These are phyloP conservation scores for Oeneis ivallda DNA, from an alignment of 2,888 invertebrate genomes.

Conservation along the genomic window DNA sequence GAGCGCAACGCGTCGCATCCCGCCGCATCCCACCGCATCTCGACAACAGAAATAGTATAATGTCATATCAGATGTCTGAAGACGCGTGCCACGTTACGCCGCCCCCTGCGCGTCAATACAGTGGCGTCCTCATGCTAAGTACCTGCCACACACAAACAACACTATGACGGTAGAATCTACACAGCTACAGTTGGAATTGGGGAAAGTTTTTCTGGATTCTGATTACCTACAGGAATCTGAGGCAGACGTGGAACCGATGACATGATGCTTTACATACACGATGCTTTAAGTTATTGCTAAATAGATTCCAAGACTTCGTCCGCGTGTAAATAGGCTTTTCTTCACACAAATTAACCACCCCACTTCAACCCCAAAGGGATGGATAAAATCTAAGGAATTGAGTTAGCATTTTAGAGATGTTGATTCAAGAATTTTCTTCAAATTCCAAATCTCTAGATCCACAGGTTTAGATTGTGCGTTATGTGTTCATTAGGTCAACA, in stretches of 20 bases:
- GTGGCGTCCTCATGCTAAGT: slow-evolving; percentile 10
- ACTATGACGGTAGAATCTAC: slow-evolving; percentile 9
- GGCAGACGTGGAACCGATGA: neutral
- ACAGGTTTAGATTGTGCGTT: too few relatives aligned
- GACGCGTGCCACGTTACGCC: slow-evolving; percentile 55
- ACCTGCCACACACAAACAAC: neutral
- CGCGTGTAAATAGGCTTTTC: too few relatives aligned
- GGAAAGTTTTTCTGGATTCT: neutral
- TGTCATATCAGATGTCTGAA: slow-evolving; percentile 73
- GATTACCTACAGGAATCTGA: neutral
- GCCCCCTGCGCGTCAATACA: slow-evolving; percentile 25
- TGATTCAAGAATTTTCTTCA: too few relatives aligned
- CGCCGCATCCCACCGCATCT: slow-evolving; percentile 41
- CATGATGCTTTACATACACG: too few relatives aligned
- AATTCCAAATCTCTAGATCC: too few relatives aligned
- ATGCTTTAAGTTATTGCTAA: too few relatives aligned
- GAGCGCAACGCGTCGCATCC: slow-evolving; percentile 60
- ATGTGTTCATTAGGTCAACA: too few relatives aligned
- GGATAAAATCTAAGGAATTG: too few relatives aligned
- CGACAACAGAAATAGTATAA: slow-evolving; percentile 73
- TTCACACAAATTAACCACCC: too few relatives aligned
- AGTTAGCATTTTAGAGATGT: too few relatives aligned
- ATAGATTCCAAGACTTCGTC: too few relatives aligned
- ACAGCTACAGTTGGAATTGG: neutral
- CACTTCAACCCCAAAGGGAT: too few relatives aligned